Evolutionary conservation across 2,888 invertebrate genomes (phyloP), one percentile per base, ranked within the genome.

Genomic region (Xanthorhoe spadicearia): DNA sequence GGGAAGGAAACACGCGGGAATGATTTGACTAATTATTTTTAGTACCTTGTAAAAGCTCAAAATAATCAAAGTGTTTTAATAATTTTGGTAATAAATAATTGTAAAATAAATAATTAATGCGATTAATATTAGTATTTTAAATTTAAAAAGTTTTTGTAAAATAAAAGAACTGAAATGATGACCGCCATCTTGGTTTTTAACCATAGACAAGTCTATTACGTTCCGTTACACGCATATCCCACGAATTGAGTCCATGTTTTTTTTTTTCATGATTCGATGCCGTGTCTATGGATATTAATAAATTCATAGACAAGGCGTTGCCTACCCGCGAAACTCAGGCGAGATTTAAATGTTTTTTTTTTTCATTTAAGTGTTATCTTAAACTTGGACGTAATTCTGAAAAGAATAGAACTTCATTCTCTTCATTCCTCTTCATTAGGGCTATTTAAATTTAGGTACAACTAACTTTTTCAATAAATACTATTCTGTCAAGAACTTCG

Each of bases 1-100:
- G 95, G 94, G 94, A 95, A 95, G 94, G 94, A 90, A 94, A 92
- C 94, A 94, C 94, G 94, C 94, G 92, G 93, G 83, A 84, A 80
- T 86, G 81, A 83, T 78, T 84, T 74, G 70, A 71, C 74, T 77
- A 81, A 73, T 83, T 84, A 82, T 61, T 49, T 59, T 57, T 64
- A 8, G 43, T 58, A 43, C 56, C 64, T 62, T 32, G 0, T 6
- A 9, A 5, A 38, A 59, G 48, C 10, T 64, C 54, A 19, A 51
- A 52, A 28, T n/a, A 0, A 32, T 48, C 5, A 32, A 5, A 48
- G 13, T n/a, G 23, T 32, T 46, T 32, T 23, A 15, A 43, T 0
- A 10, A 28, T 15, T 18, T 49, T 52, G 9, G 9, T 0, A 0
- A 1, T 18, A 1, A 59, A 51, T 52, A 62, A 59, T 28, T 56